Percentiles rank a stretch among this genome's conserved stretches.
Conservation (phyloP, 2,113 vertebrate genomes). For the Dendropsophus ebraccatus region DNA sequence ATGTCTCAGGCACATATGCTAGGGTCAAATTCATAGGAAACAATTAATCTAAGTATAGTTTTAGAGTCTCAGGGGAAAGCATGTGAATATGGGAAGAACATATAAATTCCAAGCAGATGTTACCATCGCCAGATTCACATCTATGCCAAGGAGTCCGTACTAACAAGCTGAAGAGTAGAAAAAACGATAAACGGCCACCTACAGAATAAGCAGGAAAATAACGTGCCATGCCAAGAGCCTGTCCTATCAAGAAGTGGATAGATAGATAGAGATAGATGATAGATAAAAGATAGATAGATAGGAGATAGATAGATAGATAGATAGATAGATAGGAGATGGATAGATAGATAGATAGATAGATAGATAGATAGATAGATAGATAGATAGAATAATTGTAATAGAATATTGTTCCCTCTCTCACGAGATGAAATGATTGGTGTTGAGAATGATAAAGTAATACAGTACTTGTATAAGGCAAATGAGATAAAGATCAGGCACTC, state of each 20-base stretch:
- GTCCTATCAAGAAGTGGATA: neutral
- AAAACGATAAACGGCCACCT: neutral
- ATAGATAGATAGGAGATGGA: neutral
- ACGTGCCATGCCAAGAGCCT: neutral
- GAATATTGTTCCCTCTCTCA: too few relatives aligned
- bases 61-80: neutral
- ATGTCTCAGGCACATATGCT: neutral
- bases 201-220: neutral
- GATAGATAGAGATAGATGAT: neutral
- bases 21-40: constrained; percentile 11
- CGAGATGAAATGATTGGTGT: too few relatives aligned
- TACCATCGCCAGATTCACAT: constrained; percentile 2
- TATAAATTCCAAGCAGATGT: constrained; percentile 12
- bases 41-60: constrained; percentile 27
- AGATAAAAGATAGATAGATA: too few relatives aligned
- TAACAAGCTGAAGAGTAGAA: neutral
- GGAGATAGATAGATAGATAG: neutral
- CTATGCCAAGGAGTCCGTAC: neutral
- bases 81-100: constrained; percentile 3
- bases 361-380: neutral
- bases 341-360: constrained; percentile 4
- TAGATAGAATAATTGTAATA: too few relatives aligned
- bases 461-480: too few relatives aligned
- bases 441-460: too few relatives aligned
- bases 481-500: too few relatives aligned